A percentile compares a stretch with the other conserved stretches of the same genome.
Conservation (phyloP, 64 coral and sea anemone species). For the Exaiptasia diaphana region DNA sequence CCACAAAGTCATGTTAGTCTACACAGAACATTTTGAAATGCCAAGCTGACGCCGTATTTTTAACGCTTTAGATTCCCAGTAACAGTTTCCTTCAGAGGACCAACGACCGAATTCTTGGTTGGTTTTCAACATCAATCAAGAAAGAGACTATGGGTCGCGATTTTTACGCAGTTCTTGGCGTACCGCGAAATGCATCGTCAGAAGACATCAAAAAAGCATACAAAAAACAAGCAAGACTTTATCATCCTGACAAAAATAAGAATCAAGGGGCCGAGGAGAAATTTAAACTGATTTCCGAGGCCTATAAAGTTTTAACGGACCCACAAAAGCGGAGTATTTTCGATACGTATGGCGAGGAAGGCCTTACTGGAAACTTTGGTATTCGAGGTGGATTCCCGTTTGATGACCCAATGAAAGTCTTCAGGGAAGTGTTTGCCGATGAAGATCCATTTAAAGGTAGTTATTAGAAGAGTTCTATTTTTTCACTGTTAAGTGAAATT, state of each 20-base stretch:
- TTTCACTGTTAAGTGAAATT: too few relatives aligned
- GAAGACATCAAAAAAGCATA: constrained; percentile 85
- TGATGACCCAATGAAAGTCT: constrained; percentile 54
- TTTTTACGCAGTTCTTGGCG: constrained; percentile 66
- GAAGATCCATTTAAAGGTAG: constrained; percentile 40
- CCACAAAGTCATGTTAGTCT: too few relatives aligned
- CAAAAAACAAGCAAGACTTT: constrained; percentile 66
- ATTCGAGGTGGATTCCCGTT: background rate
- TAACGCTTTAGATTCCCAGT: too few relatives aligned
- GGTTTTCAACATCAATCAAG: too few relatives aligned
- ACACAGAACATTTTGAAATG: too few relatives aligned
- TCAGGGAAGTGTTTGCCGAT: constrained; percentile 53
- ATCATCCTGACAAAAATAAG: constrained; percentile 86
- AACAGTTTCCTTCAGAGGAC: too few relatives aligned
- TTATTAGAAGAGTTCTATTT: too few relatives aligned
- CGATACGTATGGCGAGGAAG: constrained; percentile 80
- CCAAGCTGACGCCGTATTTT: too few relatives aligned
- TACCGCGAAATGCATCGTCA: constrained; percentile 52
- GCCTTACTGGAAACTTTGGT: constrained; percentile 26
- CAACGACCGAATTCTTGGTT: too few relatives aligned
- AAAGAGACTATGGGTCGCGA: constrained; percentile 71
- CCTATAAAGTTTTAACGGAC: constrained; percentile 72
- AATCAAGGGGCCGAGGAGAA: constrained; percentile 76
- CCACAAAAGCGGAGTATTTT: constrained; percentile 62
- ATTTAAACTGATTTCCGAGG: constrained; percentile 87